Conservation (phyloP, 2,113 vertebrate species). For the Heterotilapia buettikoferi region DNA sequence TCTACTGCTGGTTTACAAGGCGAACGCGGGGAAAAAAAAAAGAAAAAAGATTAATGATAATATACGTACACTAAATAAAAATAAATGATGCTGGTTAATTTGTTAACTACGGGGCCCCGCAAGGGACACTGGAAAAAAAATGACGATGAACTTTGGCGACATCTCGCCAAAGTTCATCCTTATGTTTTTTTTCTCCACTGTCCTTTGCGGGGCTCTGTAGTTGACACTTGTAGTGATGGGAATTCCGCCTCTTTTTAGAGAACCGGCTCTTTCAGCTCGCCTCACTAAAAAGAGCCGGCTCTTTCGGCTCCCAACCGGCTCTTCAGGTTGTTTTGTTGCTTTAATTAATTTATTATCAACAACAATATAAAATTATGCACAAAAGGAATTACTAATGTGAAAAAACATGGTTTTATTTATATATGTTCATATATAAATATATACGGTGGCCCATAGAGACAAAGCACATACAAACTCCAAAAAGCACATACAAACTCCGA, state of each 20-base stretch:
- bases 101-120: not conserved
- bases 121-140: not conserved
- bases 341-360: too few species aligned
- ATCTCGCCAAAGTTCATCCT: not conserved
- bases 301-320: fast-evolving
- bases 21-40: fast-evolving
- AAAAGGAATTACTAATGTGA: too few species aligned
- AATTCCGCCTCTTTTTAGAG: too few species aligned
- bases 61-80: not conserved
- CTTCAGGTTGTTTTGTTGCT: too few species aligned
- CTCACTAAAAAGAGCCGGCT: too few species aligned
- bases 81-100: not conserved
- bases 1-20: not conserved
- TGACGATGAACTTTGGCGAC: not conserved
- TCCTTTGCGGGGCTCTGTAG: fast-evolving
- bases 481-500: too few species aligned
- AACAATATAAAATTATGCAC: too few species aligned
- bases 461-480: too few species aligned
- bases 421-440: too few species aligned
- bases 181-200: not conserved
- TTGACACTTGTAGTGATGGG: not conserved
- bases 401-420: too few species aligned
- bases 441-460: too few species aligned
- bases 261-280: fast-evolving
- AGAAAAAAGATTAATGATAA: not conserved